These are phyloP conservation scores for Pseudachorutes palmiensis DNA, from an alignment of 1,140 invertebrate species.

Conservation along the genomic window DNA sequence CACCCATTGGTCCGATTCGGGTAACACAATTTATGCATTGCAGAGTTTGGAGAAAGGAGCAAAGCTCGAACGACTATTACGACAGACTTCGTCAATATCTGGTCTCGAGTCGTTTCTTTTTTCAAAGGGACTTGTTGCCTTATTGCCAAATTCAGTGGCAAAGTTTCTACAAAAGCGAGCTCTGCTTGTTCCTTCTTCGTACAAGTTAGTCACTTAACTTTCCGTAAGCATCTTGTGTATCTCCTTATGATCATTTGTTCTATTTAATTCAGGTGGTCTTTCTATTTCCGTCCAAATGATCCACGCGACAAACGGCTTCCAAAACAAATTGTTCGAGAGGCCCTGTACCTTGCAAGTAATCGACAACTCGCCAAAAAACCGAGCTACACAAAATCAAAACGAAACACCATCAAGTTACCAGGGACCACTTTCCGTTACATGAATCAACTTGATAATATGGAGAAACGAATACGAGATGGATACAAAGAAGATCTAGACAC, in stretches of 20 bases:
- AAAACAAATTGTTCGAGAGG: neutral
- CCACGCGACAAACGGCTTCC: conserved; percentile 5
- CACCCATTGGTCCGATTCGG: too few species aligned
- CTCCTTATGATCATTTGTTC: neutral
- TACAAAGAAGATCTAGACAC: neutral
- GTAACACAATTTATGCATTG: too few species aligned
- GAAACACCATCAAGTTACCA: neutral
- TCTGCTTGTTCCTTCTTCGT: conserved; percentile 54
- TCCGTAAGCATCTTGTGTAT: neutral
- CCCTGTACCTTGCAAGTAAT: neutral
- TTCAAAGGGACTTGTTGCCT: conserved; percentile 57
- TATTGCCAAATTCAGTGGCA: conserved; percentile 53
- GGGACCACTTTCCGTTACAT: neutral
- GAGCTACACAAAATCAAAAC: neutral
- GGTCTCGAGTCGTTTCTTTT: conserved; percentile 71
- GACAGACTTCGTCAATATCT: conserved; percentile 65
- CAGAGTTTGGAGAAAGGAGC: conserved; percentile 64
- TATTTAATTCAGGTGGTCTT: conserved; percentile 13
- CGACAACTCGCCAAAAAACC: neutral
- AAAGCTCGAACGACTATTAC: conserved; percentile 64
- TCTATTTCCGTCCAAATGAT: conserved; percentile 16
- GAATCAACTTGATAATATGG: neutral
- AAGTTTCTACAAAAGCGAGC: conserved; percentile 57
- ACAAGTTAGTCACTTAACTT: conserved; percentile 9
- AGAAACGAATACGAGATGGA: neutral